Base-by-base conservation (phyloP, 1,140 invertebrate species). In the Trichonephila inaurata region DNA sequence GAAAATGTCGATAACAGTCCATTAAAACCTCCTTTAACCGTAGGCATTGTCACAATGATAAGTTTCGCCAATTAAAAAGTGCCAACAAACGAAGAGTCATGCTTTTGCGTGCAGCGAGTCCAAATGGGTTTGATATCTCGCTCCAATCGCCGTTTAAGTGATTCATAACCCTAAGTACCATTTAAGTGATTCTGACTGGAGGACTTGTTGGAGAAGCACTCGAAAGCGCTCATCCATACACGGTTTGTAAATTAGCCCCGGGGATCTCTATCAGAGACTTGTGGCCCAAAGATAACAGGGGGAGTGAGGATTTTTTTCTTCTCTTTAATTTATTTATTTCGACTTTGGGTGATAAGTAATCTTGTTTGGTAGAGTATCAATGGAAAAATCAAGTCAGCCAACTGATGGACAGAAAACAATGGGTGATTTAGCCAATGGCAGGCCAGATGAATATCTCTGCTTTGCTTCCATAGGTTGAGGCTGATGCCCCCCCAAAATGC, bases 291-390 rank as follows among this genome's bases (percentile, higher is more conserved):
- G 72, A 77, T 77, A 77, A 77, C 28, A 77, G 33, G 33, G 28
- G 24, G 14, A 28, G 72, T 33, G 28, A 33, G 14, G 72, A 33
- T 19, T 77, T 33, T 77, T 33, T 18, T 33, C 28, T 16, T 28
- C 8, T 28, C 69, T 72, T 72, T 72, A 28, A 18, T 72, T 4
- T 18, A 2, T 14, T n/a, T 28, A 10, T 77, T 14, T 18, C 14
- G 2, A 5, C 72, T 77, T 18, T 77, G 72, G 7, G 51, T 33
- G 72, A 77, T 77, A 77, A 77, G 72, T 77, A 77, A 40, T 77
- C 72, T 77, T 77, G 72, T 77, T 77, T 40, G 33, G 72, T 77
- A 28, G 33, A 77, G 72, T 33, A 77, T 28, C 33, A 77, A 77
- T 77, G 72, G 72, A 77, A 77, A 77, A 16, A 28, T 6, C 33